Evolutionary conservation across 2,888 invertebrate species (phyloP).

Genomic region (Scelioninae gen. 1): DNA sequence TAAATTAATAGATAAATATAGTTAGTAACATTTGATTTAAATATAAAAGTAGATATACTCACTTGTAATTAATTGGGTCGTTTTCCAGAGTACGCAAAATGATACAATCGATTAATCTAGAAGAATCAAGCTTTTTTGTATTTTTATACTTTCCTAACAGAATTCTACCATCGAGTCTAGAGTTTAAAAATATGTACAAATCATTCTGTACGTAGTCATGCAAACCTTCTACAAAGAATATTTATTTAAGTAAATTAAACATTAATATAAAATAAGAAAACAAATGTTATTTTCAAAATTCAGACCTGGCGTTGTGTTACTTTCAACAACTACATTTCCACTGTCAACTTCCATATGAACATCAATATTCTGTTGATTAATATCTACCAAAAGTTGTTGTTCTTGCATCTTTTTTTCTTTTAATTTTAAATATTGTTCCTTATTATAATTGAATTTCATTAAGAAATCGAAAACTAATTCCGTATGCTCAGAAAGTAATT

Average conservation of each 20-base stretch:
- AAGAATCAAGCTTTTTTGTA: neutral
- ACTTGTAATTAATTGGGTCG: too few relatives aligned
- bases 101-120: neutral
- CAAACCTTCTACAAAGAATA: too few relatives aligned
- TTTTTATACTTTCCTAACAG: neutral
- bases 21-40: too few relatives aligned
- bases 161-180: neutral
- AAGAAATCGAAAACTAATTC: neutral
- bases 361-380: neutral
- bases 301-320: too few relatives aligned
- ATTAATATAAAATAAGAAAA: too few relatives aligned
- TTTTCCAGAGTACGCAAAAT: neutral
- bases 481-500: neutral
- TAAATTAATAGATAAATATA: too few relatives aligned
- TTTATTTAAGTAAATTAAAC: too few relatives aligned
- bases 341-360: neutral
- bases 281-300: too few relatives aligned
- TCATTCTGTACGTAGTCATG: neutral
- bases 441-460: neutral
- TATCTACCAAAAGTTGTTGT: neutral
- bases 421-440: neutral
- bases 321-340: too few relatives aligned
- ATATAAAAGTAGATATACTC: too few relatives aligned
- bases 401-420: neutral
- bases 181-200: neutral